Percentiles rank a stretch among this genome's conserved stretches.
Evolutionary conservation across 2,113 vertebrate species (phyloP).

Genomic region (Cyprinodon variegatus): DNA sequence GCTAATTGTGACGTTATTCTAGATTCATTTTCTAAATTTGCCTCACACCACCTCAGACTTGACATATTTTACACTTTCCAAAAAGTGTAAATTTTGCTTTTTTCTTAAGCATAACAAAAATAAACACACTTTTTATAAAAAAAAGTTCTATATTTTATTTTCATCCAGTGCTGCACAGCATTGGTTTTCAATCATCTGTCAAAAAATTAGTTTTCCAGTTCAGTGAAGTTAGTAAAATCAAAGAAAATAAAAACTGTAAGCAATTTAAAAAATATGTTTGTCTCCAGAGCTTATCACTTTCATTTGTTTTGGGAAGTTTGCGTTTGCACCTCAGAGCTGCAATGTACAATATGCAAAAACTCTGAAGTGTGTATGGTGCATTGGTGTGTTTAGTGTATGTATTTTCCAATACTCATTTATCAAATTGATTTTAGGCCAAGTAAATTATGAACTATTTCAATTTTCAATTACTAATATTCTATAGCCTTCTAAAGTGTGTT

Average conservation of each 20-base stretch:
- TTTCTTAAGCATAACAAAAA: neutral
- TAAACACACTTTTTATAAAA: neutral
- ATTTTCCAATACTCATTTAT: too few species aligned
- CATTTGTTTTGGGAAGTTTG: neutral
- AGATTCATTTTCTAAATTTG: too few species aligned
- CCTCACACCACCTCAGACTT: neutral
- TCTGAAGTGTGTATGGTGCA: constrained; percentile 1
- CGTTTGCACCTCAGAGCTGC: neutral
- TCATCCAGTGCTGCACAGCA: constrained; percentile 41
- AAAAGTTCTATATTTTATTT: neutral
- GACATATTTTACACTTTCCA: neutral
- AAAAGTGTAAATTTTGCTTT: neutral
- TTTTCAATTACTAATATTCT: neutral
- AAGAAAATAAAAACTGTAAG: constrained; percentile 27
- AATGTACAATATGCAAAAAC: neutral
- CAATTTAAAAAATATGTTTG: constrained; percentile 20
- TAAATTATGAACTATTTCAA: neutral
- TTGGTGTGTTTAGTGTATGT: neutral
- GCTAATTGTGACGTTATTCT: too few species aligned
- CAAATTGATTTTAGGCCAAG: neutral
- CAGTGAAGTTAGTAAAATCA: constrained; percentile 35
- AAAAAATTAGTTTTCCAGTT: constrained; percentile 47
- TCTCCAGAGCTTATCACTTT: constrained; percentile 8
- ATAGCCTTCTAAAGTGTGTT: constrained; percentile 14
- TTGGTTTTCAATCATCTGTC: constrained; percentile 42